Evolutionary conservation across 2,797 vertebrate species (phyloP).

Genomic region (Pantherophis alleghaniensis): DNA sequence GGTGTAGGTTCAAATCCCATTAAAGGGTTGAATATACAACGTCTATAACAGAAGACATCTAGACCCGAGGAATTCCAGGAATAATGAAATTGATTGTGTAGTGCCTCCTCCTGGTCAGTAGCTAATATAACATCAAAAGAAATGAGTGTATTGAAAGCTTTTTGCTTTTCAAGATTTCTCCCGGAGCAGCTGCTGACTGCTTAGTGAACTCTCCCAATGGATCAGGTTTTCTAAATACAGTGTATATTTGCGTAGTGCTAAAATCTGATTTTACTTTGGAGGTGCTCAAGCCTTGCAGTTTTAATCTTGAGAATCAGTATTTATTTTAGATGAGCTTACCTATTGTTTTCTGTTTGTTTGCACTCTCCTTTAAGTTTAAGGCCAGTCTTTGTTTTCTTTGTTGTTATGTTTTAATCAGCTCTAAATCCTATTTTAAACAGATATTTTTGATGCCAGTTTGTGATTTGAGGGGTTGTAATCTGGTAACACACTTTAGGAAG

Average conservation of each 20-base stretch:
- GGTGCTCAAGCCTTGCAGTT: not conserved
- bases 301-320: not conserved
- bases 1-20: not conserved
- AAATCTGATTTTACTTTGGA: not conserved
- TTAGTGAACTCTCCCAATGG: not conserved
- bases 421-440: not conserved
- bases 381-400: not conserved
- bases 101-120: not conserved
- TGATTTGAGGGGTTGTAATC: not conserved
- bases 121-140: not conserved
- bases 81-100: not conserved
- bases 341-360: not conserved
- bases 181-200: not conserved
- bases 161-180: not conserved
- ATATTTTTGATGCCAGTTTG: not conserved
- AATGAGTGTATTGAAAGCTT: not conserved
- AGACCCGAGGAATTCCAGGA: not conserved
- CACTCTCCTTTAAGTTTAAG: not conserved
- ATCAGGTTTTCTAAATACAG: not conserved
- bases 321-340: not conserved
- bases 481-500: not conserved
- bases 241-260: not conserved
- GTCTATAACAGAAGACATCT: not conserved
- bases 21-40: not conserved
- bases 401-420: not conserved